phyloP scores from a whole-genome alignment of 2,888 invertebrate genomes.

The Timandra comae region DNA sequence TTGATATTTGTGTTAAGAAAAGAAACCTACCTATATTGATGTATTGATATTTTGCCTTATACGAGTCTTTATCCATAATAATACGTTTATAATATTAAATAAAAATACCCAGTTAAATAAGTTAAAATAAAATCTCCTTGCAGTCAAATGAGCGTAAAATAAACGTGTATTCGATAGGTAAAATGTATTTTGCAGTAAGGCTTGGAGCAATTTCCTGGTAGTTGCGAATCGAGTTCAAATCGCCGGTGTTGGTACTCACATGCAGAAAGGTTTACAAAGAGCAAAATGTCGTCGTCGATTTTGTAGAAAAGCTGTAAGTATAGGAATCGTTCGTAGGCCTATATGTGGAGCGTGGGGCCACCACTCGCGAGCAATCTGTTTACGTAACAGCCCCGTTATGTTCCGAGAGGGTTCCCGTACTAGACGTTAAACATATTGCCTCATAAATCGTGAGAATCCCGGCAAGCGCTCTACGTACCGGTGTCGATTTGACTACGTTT shows the following conservation, averaged over 20 bases:
- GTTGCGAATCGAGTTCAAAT: constrained; percentile 29
- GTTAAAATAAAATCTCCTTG: too few relatives aligned
- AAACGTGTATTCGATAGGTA: too few relatives aligned
- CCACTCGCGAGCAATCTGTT: constrained; percentile 73
- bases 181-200: constrained; percentile 2
- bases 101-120: too few relatives aligned
- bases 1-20: too few relatives aligned
- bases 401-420: constrained; percentile 70
- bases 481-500: constrained; percentile 74
- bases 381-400: constrained; percentile 76
- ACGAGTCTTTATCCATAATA: too few relatives aligned
- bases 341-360: constrained; percentile 55
- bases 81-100: too few relatives aligned
- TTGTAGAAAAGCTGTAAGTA: constrained; percentile 52
- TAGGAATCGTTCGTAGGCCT: constrained; percentile 56
- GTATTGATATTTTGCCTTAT: too few relatives aligned
- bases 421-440: constrained; percentile 77
- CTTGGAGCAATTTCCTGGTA: constrained; percentile 19
- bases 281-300: constrained; percentile 40
- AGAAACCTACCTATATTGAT: too few relatives aligned
- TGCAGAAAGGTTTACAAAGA: constrained; percentile 38
- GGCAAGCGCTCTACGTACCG: constrained; percentile 60
- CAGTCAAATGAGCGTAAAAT: too few relatives aligned
- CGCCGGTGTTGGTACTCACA: constrained; percentile 31
- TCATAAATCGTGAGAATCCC: constrained; percentile 75